Evolutionary conservation across 2,888 invertebrate species (phyloP).

Genomic region (Achlya flavicornis): DNA sequence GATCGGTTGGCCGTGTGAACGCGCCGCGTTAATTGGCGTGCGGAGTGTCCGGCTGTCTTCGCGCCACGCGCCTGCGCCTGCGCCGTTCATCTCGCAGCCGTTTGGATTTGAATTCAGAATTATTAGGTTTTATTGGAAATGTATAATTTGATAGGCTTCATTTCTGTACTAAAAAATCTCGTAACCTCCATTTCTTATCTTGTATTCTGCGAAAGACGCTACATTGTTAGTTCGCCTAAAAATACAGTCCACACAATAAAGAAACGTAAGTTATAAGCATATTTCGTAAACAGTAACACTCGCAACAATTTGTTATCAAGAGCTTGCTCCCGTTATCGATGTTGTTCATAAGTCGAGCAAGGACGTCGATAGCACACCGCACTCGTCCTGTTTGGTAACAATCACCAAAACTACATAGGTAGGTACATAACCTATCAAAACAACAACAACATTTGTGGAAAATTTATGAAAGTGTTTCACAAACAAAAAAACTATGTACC

Average conservation of each 20-base stretch:
- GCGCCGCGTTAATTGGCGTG: conserved; percentile 78
- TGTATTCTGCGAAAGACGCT: not conserved
- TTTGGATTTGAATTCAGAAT: conserved; percentile 64
- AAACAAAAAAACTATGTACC: no score
- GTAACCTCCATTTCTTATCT: not conserved
- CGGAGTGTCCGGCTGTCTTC: conserved; percentile 74
- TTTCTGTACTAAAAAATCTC: not conserved
- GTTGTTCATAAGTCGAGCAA: conserved; percentile 69
- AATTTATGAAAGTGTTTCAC: not conserved
- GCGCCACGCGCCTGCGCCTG: conserved; percentile 69
- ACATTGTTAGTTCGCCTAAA: not conserved
- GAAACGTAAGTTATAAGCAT: conserved; percentile 19
- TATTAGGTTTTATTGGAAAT: conserved; percentile 52
- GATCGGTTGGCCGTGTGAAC: conserved; percentile 69
- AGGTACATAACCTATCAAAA: not conserved
- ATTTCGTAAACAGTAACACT: conserved; percentile 33
- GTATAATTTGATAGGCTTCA: no score
- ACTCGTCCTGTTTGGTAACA: conserved; percentile 48
- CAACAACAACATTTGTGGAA: not conserved
- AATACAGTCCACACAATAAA: conserved; percentile 1
- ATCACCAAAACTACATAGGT: conserved; percentile 26
- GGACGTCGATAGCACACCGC: conserved; percentile 63
- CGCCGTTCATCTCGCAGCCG: conserved; percentile 50
- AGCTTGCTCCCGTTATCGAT: conserved; percentile 60
- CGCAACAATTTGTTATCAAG: conserved; percentile 54